phyloP scores from a whole-genome alignment of 2,113 vertebrate species.

The Serinus canaria region DNA sequence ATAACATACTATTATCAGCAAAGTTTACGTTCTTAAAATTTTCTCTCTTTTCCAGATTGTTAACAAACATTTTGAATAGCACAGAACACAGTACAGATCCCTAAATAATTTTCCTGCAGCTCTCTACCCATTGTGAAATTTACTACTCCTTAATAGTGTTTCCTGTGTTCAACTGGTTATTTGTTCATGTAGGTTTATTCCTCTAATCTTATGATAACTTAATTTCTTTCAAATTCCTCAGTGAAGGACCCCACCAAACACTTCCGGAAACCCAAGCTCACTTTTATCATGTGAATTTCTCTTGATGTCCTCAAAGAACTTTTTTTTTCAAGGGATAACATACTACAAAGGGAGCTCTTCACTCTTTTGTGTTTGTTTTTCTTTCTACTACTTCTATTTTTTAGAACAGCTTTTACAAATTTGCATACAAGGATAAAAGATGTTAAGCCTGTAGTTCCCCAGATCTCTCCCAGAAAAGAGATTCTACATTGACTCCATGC shows the following conservation, averaged over 20 bases:
- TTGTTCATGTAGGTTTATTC: background rate
- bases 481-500: background rate
- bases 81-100: background rate
- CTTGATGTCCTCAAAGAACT: background rate
- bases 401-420: background rate
- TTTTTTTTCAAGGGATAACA: background rate
- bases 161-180: background rate
- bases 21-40: background rate
- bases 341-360: background rate
- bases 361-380: background rate
- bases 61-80: conserved; percentile 19
- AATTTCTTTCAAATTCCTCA: background rate
- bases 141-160: background rate
- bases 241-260: background rate
- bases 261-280: background rate
- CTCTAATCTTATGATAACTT: background rate
- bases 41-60: background rate
- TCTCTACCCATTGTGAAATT: background rate
- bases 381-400: background rate
- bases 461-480: background rate
- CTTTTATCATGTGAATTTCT: background rate
- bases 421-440: background rate
- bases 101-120: background rate
- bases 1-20: background rate
- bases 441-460: background rate